These are phyloP conservation scores for Eupithecia abbreviata DNA, from an alignment of 2,888 invertebrate genomes.

Conservation along the genomic window DNA sequence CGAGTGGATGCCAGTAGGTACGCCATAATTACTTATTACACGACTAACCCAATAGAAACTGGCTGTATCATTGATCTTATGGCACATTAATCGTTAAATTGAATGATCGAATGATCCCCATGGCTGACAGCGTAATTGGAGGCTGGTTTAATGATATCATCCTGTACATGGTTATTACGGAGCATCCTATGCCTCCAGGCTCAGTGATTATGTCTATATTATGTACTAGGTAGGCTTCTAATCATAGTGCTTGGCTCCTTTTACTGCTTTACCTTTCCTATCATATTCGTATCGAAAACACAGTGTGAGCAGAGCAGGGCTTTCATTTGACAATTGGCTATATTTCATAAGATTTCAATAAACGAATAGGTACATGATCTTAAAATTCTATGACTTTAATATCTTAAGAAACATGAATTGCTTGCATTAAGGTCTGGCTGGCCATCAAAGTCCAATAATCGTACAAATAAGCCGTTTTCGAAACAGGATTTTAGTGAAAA, in stretches of 20 bases:
- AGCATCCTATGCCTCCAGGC: conserved; percentile 35
- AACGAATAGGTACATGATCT: background rate
- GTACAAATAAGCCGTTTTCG: background rate
- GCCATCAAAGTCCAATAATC: background rate
- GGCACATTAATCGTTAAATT: conserved; percentile 37
- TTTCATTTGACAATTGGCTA: background rate
- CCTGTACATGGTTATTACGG: conserved; percentile 17
- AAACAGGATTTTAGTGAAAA: background rate
- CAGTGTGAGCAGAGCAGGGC: background rate
- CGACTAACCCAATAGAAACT: conserved; percentile 6
- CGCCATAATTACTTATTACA: conserved; percentile 3
- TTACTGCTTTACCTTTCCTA: background rate
- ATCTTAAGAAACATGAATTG: background rate
- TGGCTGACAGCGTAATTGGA: conserved; percentile 32
- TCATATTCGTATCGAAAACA: background rate
- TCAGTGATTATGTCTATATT: conserved; percentile 7
- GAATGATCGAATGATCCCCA: conserved; percentile 27
- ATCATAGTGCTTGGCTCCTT: conserved; percentile 1
- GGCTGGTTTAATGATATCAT: conserved; percentile 32
- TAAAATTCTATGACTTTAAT: background rate
- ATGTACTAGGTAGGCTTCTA: conserved; percentile 1
- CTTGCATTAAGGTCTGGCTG: background rate
- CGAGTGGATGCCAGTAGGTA: background rate
- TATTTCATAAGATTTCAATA: background rate
- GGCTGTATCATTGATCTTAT: conserved; percentile 14